Percentiles rank a stretch among this genome's conserved stretches.
Evolutionary conservation across 2,888 invertebrate species (phyloP).

Genomic region (Bombyx huttoni): DNA sequence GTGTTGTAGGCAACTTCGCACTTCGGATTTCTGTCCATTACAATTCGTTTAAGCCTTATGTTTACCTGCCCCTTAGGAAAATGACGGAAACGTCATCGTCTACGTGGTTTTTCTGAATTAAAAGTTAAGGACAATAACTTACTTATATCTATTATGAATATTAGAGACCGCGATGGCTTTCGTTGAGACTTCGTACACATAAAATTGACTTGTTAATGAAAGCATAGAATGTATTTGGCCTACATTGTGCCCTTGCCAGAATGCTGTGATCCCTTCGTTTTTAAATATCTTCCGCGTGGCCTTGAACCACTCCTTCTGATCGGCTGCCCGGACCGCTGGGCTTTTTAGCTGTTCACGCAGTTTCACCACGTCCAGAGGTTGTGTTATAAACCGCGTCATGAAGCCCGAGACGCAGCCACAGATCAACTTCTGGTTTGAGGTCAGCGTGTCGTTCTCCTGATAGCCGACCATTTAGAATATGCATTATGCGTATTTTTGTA

Average conservation of each 20-base stretch:
- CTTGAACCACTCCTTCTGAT: constrained; percentile 59
- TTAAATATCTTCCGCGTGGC: constrained; percentile 77
- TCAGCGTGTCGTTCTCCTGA: constrained; percentile 31
- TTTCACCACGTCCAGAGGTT: constrained; percentile 96
- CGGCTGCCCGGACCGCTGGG: constrained; percentile 49
- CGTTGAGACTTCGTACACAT: constrained; percentile 37
- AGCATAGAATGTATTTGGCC: constrained; percentile 77
- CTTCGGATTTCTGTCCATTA: too few species aligned
- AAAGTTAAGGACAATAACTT: constrained; percentile 10
- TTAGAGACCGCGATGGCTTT: constrained; percentile 15
- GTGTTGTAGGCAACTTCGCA: too few species aligned
- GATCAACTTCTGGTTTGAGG: constrained; percentile 35
- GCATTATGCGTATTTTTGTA: not conserved
- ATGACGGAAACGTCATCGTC: too few species aligned
- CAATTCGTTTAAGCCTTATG: too few species aligned
- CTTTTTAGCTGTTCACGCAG: constrained; percentile 92
- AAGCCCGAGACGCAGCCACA: constrained; percentile 43
- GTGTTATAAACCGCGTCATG: constrained; percentile 38
- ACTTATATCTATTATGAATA: constrained; percentile 19
- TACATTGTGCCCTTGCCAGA: constrained; percentile 96
- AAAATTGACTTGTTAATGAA: constrained; percentile 42
- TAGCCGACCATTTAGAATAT: constrained; percentile 43
- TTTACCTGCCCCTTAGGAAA: too few species aligned
- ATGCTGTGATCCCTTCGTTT: constrained; percentile 87
- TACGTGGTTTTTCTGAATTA: not conserved